phyloP scores from a whole-genome alignment of 1,140 invertebrate genomes.

The Drosophila prosaltans region DNA sequence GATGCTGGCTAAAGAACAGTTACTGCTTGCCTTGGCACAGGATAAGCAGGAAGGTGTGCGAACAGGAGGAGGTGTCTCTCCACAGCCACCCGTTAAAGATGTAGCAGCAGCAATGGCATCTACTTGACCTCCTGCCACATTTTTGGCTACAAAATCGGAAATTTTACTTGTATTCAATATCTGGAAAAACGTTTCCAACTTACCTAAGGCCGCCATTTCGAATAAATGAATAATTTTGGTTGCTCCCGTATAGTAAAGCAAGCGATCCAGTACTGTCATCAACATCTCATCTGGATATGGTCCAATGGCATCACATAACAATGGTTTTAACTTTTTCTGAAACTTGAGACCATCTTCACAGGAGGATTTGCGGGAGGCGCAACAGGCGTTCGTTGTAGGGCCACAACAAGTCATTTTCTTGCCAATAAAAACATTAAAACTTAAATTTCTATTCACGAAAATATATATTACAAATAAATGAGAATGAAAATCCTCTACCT shows the following conservation, averaged over 20 bases:
- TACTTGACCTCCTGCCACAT: not conserved
- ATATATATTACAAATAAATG: not conserved
- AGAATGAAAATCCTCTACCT: not conserved
- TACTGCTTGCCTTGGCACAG: not conserved
- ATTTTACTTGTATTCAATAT: not conserved
- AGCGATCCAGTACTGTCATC: conserved; percentile 47
- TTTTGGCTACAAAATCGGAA: not conserved
- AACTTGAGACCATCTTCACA: not conserved
- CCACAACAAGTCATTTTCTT: conserved; percentile 26
- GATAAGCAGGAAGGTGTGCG: too few species aligned
- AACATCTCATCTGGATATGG: conserved; percentile 61
- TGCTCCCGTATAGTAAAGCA: conserved; percentile 45
- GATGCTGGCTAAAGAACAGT: not conserved
- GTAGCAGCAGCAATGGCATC: not conserved
- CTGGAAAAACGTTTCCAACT: not conserved
- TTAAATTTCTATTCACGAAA: conserved; percentile 11
- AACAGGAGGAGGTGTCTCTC: not conserved
- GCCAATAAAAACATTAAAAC: conserved; percentile 2
- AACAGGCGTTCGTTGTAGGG: not conserved
- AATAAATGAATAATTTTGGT: conserved; percentile 31
- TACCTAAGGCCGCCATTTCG: not conserved
- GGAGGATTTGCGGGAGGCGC: not conserved
- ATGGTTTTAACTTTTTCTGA: not conserved
- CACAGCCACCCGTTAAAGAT: not conserved
- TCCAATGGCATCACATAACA: not conserved